Percentiles rank a stretch among this genome's conserved stretches.
phyloP scores from a whole-genome alignment of 2,888 invertebrate genomes.

The Phaedon cochleariae region DNA sequence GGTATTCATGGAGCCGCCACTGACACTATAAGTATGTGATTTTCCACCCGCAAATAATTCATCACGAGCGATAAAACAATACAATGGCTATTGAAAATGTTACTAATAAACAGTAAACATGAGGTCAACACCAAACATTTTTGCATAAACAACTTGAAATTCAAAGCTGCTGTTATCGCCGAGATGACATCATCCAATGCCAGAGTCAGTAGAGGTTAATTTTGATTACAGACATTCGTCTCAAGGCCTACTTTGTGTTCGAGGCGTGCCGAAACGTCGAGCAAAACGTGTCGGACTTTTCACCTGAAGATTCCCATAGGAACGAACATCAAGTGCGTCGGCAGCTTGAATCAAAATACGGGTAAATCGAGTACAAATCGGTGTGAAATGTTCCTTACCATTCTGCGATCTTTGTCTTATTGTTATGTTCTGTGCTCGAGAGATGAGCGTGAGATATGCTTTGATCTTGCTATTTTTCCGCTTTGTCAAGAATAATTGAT shows the following conservation, averaged over 20 bases:
- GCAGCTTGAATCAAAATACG: constrained; percentile 21
- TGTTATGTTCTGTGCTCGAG: neutral
- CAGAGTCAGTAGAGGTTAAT: constrained; percentile 41
- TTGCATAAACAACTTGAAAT: constrained; percentile 24
- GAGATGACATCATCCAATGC: constrained; percentile 33
- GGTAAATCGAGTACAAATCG: constrained; percentile 11
- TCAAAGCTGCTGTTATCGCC: constrained; percentile 20
- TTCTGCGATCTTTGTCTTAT: constrained; percentile 6
- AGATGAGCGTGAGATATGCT: constrained; percentile 10
- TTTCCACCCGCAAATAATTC: neutral
- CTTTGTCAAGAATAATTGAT: neutral
- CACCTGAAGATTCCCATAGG: constrained; percentile 31
- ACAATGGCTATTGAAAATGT: neutral
- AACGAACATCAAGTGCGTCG: constrained; percentile 7
- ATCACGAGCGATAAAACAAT: neutral
- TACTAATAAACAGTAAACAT: constrained; percentile 9
- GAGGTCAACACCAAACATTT: constrained; percentile 26
- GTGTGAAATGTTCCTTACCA: neutral
- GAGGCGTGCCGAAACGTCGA: constrained; percentile 33
- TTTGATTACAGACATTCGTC: constrained; percentile 38
- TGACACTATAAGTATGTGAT: no score
- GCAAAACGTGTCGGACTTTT: constrained; percentile 23
- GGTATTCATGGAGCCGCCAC: no score
- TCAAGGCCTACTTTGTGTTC: constrained; percentile 44
- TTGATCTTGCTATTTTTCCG: constrained; percentile 4